Evolutionary conservation across 1,140 invertebrate genomes (phyloP), one percentile per base, ranked within the genome.

Genomic region (Dufourea novaeangliae): DNA sequence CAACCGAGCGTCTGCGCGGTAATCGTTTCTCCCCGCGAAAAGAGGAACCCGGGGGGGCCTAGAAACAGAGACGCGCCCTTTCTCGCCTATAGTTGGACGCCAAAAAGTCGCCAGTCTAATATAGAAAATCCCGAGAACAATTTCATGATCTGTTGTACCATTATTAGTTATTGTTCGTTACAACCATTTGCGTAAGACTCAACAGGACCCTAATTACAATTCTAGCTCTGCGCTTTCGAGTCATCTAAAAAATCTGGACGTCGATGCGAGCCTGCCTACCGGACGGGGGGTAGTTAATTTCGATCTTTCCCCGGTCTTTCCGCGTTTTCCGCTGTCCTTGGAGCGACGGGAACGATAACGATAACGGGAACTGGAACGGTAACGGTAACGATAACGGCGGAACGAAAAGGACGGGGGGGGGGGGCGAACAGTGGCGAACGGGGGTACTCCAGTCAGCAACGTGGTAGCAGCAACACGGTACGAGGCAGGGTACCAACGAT

Each of bases 1-100:
- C 63, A 66, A 63, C 44, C 52, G 39, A 56, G 73, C 63, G 73
- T 75, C 73, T 75, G 73, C 73, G 73, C 73, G 22, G 64, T 75
- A 68, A 75, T 75, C 73, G 73, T 59, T 59, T 41, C 52, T 69
- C 39, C n/a, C 34, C 5, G 67, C 34, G 67, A 29, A 41, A 39
- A 37, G 46, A 32, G 25, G 10, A 27, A 11, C 22, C 62, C 27
- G 10, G 11, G 17, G 12, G 12, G 27, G 12, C 27, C 14, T 27
- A 8, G 32, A 22, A 61, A 59, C 27, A 17, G 7, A 59, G 56
- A 59, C 56, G 56, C 27, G 56, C 29, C 29, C 25, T 22, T n/a
- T n/a, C n/a, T n/a, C n/a, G n/a, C n/a, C n/a, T n/a, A n/a, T n/a
- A n/a, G n/a, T n/a, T n/a, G n/a, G n/a, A n/a, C n/a, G n/a, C n/a